A percentile compares a stretch with the other conserved stretches of the same genome.
Conservation (phyloP, 2,113 vertebrate genomes). For the Syngnathoides biaculeatus region DNA sequence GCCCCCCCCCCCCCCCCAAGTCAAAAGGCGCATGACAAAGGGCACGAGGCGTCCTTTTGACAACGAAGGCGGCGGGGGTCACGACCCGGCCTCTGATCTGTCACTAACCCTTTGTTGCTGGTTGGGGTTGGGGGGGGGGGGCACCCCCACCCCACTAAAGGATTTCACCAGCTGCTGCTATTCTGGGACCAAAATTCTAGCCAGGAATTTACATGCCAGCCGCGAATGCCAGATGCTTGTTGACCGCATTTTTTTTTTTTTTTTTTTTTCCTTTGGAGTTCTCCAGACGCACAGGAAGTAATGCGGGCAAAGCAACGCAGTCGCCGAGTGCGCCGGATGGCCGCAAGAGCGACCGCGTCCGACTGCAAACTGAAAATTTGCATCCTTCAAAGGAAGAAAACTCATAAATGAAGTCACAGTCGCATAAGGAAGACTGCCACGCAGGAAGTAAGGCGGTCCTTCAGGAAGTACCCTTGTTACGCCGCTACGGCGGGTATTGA, state of each 20-base stretch:
- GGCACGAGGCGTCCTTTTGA: not conserved
- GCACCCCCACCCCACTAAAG: constrained; percentile 13
- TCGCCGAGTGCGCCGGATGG: too few relatives aligned
- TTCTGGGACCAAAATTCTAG: constrained; percentile 48
- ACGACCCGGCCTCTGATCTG: constrained; percentile 24
- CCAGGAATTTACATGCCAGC: constrained; percentile 28
- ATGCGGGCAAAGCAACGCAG: not conserved
- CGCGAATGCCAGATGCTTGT: constrained; percentile 8
- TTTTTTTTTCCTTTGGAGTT: too few relatives aligned
- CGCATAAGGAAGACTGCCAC: not conserved
- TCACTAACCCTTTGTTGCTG: too few relatives aligned
- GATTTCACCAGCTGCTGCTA: constrained; percentile 39
- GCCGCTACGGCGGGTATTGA: too few relatives aligned
- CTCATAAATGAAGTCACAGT: too few relatives aligned
- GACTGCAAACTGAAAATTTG: too few relatives aligned
- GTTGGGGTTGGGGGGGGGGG: too few relatives aligned
- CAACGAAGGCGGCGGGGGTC: constrained; percentile 42
- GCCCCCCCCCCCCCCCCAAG: not conserved
- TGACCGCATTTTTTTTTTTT: not conserved
- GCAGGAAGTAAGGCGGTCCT: not conserved
- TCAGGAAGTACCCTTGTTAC: too few relatives aligned
- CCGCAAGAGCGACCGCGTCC: too few relatives aligned
- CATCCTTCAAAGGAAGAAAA: too few relatives aligned
- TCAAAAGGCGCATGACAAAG: constrained; percentile 27
- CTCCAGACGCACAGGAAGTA: not conserved